These are phyloP conservation scores for Euphydryas editha DNA, from an alignment of 2,888 invertebrate genomes.

Conservation along the genomic window DNA sequence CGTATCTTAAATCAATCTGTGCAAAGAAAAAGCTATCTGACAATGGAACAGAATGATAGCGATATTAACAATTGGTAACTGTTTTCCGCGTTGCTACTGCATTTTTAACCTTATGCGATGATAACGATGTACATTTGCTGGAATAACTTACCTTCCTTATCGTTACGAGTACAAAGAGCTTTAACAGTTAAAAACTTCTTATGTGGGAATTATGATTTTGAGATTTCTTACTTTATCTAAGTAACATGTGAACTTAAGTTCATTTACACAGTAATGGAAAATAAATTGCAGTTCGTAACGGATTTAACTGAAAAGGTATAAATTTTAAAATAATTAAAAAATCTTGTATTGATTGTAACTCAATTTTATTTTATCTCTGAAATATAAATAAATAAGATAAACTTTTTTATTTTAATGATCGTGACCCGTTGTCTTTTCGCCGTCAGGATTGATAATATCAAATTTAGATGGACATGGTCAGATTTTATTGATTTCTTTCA, in stretches of 20 bases:
- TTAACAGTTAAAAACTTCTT: constrained; percentile 23
- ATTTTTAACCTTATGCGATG: constrained; percentile 48
- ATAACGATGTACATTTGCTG: constrained; percentile 30
- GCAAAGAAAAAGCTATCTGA: constrained; percentile 71
- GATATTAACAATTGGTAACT: constrained; percentile 76
- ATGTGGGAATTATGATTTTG: constrained; percentile 20
- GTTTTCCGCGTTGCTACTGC: constrained; percentile 61
- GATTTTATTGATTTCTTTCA: constrained; percentile 35
- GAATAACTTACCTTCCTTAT: constrained; percentile 32
- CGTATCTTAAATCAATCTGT: constrained; percentile 73
- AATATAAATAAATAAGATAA: constrained; percentile 18
- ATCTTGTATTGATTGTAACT: neutral
- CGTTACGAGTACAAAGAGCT: constrained; percentile 21
- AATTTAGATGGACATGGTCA: constrained; percentile 35
- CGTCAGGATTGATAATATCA: constrained; percentile 59
- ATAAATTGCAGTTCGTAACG: neutral
- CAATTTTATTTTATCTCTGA: constrained; percentile 9
- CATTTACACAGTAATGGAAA: neutral
- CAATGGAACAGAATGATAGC: constrained; percentile 70
- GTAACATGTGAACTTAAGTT: neutral
- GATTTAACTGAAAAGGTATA: neutral
- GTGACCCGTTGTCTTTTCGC: constrained; percentile 57
- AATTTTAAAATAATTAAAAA: too few species aligned
- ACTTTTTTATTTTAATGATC: constrained; percentile 50
- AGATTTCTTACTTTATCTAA: constrained; percentile 6